Evolutionary conservation across 2,113 vertebrate genomes (phyloP), one percentile per base, ranked within the genome.

Genomic region (Hydropotes inermis): DNA sequence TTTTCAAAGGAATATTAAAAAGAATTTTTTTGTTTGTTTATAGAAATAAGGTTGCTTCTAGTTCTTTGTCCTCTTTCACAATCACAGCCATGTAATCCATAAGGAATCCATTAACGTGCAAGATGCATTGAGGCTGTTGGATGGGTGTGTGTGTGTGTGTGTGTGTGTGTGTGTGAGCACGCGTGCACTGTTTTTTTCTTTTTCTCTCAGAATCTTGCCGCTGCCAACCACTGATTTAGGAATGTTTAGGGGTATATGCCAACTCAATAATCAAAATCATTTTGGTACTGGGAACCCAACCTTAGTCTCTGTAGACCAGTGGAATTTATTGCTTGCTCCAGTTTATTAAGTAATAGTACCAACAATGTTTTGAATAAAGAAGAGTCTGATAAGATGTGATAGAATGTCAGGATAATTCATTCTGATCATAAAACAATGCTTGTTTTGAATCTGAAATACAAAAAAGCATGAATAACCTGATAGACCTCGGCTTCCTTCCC

Each of bases 231-330:
- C 98, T 97, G 92, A 99, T 99, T 98, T 98, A 97, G 97, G 98
- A 99, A 98, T 98, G 98, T 97, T 97, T 97, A 98, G 95, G 92
- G 97, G 97, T 97, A 97, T 87, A 98, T 98, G 98, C 98, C 98
- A 99, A 93, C 89, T 98, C 95, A 98, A 98, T 98, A 98, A 98
- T 99, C 97, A 98, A 97, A 98, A 98, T 98, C 95, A 98, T 98
- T 99, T 98, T 98, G 97, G 98, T 98, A 97, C 97, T 98, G 97
- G 96, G 97, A 98, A 98, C 98, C 97, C 98, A 98, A 98, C 97
- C 96, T 57, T 96, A 98, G 95, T 96, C 98, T 98, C 98, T 95
- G 96, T 96, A 98, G 98, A 98, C 98, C 97, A 97, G 84, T 96
- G 98, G 98, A 98, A 98, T 99, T 98, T 98, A 91, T 94, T 91